Evolutionary conservation across 2,113 vertebrate species (phyloP).

Genomic region (Ptilonorhynchus violaceus): DNA sequence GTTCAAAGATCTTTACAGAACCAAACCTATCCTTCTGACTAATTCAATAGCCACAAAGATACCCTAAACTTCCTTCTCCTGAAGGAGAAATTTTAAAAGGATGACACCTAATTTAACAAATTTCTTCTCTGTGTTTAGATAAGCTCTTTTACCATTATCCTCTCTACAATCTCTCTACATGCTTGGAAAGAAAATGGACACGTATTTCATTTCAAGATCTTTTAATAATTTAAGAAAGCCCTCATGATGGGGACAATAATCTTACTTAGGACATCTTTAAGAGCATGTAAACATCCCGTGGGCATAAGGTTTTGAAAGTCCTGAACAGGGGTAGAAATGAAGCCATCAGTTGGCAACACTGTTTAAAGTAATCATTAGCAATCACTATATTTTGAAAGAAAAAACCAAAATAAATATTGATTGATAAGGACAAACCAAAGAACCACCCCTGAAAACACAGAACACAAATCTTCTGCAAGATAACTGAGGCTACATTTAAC

Average conservation of each 20-base stretch:
- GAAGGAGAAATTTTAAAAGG: not conserved
- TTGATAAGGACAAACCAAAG: not conserved
- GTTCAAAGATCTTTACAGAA: not conserved
- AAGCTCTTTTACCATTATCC: not conserved
- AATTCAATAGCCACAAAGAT: not conserved
- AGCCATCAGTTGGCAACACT: not conserved
- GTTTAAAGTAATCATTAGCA: not conserved
- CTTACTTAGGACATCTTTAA: not conserved
- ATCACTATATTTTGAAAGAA: not conserved
- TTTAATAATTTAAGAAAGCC: not conserved
- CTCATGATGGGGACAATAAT: not conserved
- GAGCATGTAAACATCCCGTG: not conserved
- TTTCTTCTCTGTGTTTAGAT: not conserved
- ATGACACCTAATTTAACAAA: not conserved
- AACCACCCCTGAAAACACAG: not conserved
- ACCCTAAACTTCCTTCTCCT: not conserved
- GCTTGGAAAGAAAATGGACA: not conserved
- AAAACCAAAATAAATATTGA: not conserved
- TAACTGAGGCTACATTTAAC: not conserved
- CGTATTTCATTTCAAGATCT: not conserved
- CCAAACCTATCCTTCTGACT: not conserved
- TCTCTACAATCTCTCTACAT: not conserved
- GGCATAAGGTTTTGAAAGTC: not conserved
- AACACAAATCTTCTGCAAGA: not conserved
- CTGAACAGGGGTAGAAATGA: not conserved